Percentiles rank a stretch among this genome's conserved stretches.
Conservation (phyloP, 2,888 invertebrate species). For the Latrodectus hesperus region DNA sequence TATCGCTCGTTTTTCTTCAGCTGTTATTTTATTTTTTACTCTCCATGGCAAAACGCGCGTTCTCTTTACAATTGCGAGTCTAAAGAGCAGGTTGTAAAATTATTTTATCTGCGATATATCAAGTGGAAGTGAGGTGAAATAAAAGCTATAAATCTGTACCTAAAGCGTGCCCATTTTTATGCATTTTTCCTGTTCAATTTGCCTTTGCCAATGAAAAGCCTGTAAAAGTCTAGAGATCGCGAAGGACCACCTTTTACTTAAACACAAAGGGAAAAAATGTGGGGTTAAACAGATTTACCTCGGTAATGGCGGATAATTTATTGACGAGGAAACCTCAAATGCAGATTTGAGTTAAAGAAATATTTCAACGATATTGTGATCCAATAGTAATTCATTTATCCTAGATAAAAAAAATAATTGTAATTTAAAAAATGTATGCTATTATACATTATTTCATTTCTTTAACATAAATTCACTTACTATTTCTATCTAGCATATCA, state of each 20-base stretch:
- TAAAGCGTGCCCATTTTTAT: constrained; percentile 44
- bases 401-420: no score
- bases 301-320: not conserved
- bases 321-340: not conserved
- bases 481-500: no score
- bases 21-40: constrained; percentile 52
- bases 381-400: no score
- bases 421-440: no score
- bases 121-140: constrained; percentile 50
- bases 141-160: constrained; percentile 49
- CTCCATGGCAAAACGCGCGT: constrained; percentile 43
- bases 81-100: constrained; percentile 66
- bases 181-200: constrained; percentile 50
- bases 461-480: no score
- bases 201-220: constrained; percentile 20
- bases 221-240: constrained; percentile 16
- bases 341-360: not conserved
- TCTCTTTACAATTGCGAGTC: constrained; percentile 62
- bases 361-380: no score
- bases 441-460: no score
- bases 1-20: constrained; percentile 43
- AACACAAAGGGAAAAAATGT: constrained; percentile 18
- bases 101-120: constrained; percentile 61
- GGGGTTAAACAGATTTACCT: constrained; percentile 38
- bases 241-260: constrained; percentile 6